A percentile compares a stretch with the other conserved stretches of the same genome.
phyloP scores from a whole-genome alignment of 2,113 vertebrate species.

The Calcarius ornatus region DNA sequence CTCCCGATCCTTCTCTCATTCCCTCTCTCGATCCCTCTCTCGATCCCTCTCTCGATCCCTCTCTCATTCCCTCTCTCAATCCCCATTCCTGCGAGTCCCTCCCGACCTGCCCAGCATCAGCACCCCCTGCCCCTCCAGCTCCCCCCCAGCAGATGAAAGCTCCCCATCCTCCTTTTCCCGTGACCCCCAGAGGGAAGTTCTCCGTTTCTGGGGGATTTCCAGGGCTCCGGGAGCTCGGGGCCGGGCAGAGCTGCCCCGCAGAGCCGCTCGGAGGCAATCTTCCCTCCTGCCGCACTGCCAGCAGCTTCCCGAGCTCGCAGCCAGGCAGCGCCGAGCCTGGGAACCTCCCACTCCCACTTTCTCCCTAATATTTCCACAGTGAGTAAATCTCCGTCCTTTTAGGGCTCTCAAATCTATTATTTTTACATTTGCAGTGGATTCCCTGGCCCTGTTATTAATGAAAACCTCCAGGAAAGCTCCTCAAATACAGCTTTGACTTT shows the following conservation, averaged over 20 bases:
- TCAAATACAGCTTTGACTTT: constrained; percentile 37
- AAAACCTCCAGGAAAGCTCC: constrained; percentile 44
- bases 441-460: constrained; percentile 41
- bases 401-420: constrained; percentile 57
- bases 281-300: background rate
- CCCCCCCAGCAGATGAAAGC: background rate
- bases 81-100: fast-evolving
- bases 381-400: constrained; percentile 55
- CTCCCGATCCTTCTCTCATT: background rate
- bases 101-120: background rate
- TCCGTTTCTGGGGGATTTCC: background rate
- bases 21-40: background rate
- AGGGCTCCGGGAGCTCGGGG: background rate
- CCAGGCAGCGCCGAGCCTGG: background rate
- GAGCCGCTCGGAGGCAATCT: background rate
- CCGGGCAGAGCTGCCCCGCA: background rate
- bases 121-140: background rate
- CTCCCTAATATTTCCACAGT: constrained; percentile 39
- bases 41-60: background rate
- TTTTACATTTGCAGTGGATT: constrained; percentile 57
- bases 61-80: background rate
- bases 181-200: background rate
- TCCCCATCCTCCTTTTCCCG: background rate
- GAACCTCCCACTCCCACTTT: constrained; percentile 33
- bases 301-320: background rate